These are phyloP conservation scores for Lagria hirta DNA, from an alignment of 2,888 invertebrate species.

Conservation along the genomic window DNA sequence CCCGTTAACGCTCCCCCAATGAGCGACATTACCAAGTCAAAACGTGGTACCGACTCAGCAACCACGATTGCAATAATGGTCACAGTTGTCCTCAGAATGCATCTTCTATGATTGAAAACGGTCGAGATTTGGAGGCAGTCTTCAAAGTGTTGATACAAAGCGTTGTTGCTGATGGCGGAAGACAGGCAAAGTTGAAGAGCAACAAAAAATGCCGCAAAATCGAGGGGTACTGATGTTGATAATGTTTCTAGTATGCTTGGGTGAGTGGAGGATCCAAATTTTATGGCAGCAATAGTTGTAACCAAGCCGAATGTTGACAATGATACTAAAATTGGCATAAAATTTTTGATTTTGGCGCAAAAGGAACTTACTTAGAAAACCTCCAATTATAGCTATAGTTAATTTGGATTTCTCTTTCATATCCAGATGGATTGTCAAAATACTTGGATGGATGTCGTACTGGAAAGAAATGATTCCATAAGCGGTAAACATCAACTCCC, in stretches of 20 bases:
- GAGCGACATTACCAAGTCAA: constrained; percentile 83
- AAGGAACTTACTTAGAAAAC: constrained; percentile 64
- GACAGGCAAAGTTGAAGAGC: constrained; percentile 77
- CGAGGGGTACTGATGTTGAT: constrained; percentile 64
- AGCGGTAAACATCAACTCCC: constrained; percentile 61
- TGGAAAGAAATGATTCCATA: constrained; percentile 72
- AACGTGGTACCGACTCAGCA: constrained; percentile 80
- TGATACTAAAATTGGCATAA: constrained; percentile 55
- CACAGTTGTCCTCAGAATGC: constrained; percentile 69
- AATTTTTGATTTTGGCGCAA: neutral
- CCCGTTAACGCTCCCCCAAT: constrained; percentile 84
- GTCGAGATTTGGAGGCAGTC: too few species aligned
- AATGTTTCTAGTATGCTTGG: constrained; percentile 68
- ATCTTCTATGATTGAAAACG: constrained; percentile 77
- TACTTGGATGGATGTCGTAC: constrained; percentile 80
- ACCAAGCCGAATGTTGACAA: constrained; percentile 67
- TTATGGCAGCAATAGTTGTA: constrained; percentile 61
- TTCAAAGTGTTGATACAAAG: constrained; percentile 81
- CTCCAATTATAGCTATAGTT: constrained; percentile 68
- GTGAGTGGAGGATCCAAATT: constrained; percentile 66
- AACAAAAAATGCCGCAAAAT: constrained; percentile 71
- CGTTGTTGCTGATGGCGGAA: constrained; percentile 75
- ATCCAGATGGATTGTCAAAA: constrained; percentile 89
- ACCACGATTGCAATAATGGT: constrained; percentile 72
- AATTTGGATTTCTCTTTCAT: constrained; percentile 80